These are phyloP conservation scores for Aspidiotus rigidus DNA, from an alignment of 2,888 invertebrate species.

Conservation along the genomic window DNA sequence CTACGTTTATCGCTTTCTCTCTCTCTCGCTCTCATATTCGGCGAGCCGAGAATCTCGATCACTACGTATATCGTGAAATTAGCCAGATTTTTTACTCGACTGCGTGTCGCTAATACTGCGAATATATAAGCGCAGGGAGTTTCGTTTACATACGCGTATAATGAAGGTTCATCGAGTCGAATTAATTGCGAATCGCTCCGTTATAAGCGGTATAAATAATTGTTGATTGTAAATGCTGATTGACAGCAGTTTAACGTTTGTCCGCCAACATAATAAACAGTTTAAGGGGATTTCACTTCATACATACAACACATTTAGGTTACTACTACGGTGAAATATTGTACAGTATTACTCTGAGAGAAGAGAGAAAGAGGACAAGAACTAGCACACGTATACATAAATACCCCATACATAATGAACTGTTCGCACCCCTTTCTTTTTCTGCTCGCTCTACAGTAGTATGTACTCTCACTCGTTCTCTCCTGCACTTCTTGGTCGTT, in stretches of 20 bases:
- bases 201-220: constrained; percentile 34
- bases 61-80: not conserved
- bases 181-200: constrained; percentile 32
- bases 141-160: constrained; percentile 32
- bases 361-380: not conserved
- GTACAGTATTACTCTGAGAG: not conserved
- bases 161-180: constrained; percentile 29
- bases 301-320: constrained; percentile 19
- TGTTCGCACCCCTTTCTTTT: constrained; percentile 28
- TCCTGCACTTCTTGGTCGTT: not conserved
- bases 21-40: too few species aligned
- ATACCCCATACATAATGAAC: constrained; percentile 29
- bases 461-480: constrained; percentile 11
- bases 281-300: constrained; percentile 32
- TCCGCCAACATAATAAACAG: constrained; percentile 33
- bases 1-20: too few species aligned
- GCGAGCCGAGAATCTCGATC: too few species aligned
- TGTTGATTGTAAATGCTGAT: constrained; percentile 33
- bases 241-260: constrained; percentile 34
- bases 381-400: not conserved
- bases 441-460: not conserved
- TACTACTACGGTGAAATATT: not conserved
- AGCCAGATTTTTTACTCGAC: constrained; percentile 12
- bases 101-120: not conserved
- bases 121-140: constrained; percentile 11